Percentiles rank a stretch among this genome's conserved stretches.
phyloP scores from a whole-genome alignment of 1,140 invertebrate species.

The Brachionus rotundiformis region DNA sequence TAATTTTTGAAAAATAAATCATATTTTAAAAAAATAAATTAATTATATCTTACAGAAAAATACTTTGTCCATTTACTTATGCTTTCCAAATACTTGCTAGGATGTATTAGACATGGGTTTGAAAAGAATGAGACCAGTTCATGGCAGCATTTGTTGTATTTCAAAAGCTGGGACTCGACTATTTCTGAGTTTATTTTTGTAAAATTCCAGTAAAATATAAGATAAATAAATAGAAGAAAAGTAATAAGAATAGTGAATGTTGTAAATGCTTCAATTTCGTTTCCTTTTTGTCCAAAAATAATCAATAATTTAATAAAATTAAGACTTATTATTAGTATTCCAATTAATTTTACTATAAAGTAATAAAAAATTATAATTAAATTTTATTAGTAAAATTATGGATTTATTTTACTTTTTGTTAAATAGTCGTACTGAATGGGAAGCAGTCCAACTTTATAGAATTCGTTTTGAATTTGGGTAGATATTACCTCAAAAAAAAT shows the following conservation, averaged over 20 bases:
- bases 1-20: too few relatives aligned
- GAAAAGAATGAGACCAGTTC: background rate
- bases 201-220: conserved; percentile 1
- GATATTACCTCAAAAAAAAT: background rate
- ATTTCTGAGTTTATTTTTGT: background rate
- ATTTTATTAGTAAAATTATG: too few relatives aligned
- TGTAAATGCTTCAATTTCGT: conserved; percentile 2
- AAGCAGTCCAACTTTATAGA: background rate
- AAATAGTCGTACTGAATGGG: background rate
- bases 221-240: background rate
- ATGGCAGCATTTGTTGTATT: background rate
- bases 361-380: too few relatives aligned
- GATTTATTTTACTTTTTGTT: background rate
- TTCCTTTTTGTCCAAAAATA: background rate
- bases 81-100: background rate
- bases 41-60: background rate
- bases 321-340: background rate
- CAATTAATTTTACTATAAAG: background rate
- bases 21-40: too few relatives aligned
- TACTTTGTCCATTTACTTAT: background rate
- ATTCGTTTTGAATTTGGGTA: background rate
- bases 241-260: background rate
- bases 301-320: background rate
- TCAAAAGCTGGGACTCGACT: background rate
- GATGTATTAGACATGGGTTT: background rate